Evolutionary conservation across 2,113 vertebrate species (phyloP).

Genomic region (Strix aluco): DNA sequence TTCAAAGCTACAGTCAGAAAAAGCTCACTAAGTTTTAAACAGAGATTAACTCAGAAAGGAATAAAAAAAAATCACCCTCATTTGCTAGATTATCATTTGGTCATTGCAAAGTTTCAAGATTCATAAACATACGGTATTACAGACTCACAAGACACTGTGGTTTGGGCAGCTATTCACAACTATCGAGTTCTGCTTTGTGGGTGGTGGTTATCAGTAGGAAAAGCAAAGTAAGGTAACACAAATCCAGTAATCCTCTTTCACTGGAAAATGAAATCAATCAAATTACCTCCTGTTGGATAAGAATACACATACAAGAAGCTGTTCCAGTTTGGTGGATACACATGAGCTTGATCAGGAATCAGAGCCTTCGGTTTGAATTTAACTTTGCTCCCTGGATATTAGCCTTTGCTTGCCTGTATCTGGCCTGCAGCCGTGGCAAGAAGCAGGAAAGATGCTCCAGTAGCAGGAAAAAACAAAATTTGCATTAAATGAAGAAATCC

Average conservation of each 20-base stretch:
- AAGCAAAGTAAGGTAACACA: not conserved
- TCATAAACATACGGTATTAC: accelerated
- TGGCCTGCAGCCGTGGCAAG: not conserved
- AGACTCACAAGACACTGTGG: not conserved
- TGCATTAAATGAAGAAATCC: not conserved
- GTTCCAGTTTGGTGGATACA: not conserved
- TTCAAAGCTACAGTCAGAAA: not conserved
- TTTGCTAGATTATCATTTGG: not conserved
- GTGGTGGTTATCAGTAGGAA: not conserved
- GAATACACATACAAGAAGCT: not conserved
- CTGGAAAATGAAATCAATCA: not conserved
- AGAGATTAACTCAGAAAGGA: not conserved
- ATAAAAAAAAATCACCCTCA: not conserved
- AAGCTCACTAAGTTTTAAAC: not conserved
- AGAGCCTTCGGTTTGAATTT: not conserved
- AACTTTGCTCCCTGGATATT: not conserved
- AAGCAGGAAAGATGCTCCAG: not conserved
- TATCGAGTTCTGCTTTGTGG: not conserved
- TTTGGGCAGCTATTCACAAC: not conserved
- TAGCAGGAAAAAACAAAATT: not conserved
- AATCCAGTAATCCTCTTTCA: not conserved
- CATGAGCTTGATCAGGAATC: not conserved
- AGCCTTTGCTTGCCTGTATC: accelerated
- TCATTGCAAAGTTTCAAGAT: not conserved
- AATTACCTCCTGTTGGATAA: not conserved